Conservation (phyloP, 2,797 vertebrate species). For the Microctenopoma lineatum region DNA sequence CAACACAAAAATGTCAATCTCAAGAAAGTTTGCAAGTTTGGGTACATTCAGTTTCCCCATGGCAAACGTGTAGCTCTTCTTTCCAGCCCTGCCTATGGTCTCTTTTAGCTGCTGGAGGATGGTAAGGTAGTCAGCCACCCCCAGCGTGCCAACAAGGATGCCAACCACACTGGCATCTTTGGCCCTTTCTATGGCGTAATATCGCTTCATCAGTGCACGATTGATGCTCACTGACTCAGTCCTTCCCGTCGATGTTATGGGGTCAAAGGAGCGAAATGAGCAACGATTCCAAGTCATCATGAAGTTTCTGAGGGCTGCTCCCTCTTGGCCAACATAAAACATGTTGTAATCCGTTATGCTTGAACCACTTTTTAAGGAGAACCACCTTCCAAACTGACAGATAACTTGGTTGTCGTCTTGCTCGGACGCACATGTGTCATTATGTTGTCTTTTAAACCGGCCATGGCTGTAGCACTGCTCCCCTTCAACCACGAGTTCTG, state of each 20-base stretch:
- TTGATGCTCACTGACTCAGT: conserved; percentile 84
- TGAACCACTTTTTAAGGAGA: conserved; percentile 67
- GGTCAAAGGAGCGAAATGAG: conserved; percentile 89
- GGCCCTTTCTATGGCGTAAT: conserved; percentile 91
- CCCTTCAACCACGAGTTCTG: conserved; percentile 74
- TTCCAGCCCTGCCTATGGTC: conserved; percentile 85
- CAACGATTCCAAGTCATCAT: conserved; percentile 92
- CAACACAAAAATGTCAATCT: conserved; percentile 94
- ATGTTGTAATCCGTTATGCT: conserved; percentile 76
- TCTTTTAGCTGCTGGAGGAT: conserved; percentile 89
- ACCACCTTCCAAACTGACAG: conserved; percentile 80
- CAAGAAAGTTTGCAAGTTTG: conserved; percentile 95
- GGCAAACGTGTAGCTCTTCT: conserved; percentile 93
- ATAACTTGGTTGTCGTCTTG: conserved; percentile 38
- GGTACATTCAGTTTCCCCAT: conserved; percentile 94
- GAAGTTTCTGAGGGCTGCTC: conserved; percentile 86
- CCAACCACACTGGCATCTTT: conserved; percentile 93
- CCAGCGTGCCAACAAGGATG: conserved; percentile 92
- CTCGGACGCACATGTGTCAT: conserved; percentile 12
- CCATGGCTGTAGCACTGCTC: conserved; percentile 63
- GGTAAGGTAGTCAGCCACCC: conserved; percentile 86
- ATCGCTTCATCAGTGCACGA: conserved; percentile 90
- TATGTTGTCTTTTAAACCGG: conserved; percentile 9
- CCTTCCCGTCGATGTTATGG: conserved; percentile 78
- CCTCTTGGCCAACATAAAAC: conserved; percentile 85